Conservation (phyloP, 2,797 vertebrate genomes). For the Balearica regulorum region DNA sequence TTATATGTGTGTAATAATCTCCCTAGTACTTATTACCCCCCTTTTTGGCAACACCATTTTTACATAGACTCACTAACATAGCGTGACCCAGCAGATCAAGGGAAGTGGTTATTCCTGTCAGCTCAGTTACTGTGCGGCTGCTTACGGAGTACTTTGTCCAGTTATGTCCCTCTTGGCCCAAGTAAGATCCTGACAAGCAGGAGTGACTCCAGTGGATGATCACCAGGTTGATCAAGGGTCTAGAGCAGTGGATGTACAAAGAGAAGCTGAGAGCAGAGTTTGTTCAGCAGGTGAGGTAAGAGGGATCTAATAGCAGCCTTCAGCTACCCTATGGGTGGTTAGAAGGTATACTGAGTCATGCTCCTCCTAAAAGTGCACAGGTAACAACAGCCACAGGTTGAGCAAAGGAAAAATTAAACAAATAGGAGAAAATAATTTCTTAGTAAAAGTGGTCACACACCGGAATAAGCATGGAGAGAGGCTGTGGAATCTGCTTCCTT, state of each 20-base stretch:
- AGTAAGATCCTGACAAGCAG: not conserved
- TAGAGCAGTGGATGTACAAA: not conserved
- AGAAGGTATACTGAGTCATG: not conserved
- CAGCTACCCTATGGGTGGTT: not conserved
- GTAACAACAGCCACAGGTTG: not conserved
- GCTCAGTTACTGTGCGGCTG: not conserved
- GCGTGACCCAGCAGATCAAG: not conserved
- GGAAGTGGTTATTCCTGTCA: not conserved
- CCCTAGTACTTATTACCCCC: not conserved
- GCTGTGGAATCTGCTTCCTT: not conserved
- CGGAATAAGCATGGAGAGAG: not conserved
- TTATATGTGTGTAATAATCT: not conserved
- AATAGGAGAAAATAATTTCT: not conserved
- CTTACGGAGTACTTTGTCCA: not conserved
- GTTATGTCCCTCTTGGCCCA: not conserved
- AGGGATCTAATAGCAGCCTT: not conserved
- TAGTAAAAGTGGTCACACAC: not conserved
- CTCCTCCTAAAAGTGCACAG: not conserved
- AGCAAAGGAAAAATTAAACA: not conserved
- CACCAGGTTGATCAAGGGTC: not conserved
- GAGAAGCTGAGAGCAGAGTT: not conserved
- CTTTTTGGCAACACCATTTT: not conserved
- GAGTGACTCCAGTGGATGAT: not conserved
- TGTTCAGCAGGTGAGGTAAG: not conserved
- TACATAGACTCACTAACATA: not conserved